Conservation (phyloP, 2,888 invertebrate species). For the Lamproptera curius region DNA sequence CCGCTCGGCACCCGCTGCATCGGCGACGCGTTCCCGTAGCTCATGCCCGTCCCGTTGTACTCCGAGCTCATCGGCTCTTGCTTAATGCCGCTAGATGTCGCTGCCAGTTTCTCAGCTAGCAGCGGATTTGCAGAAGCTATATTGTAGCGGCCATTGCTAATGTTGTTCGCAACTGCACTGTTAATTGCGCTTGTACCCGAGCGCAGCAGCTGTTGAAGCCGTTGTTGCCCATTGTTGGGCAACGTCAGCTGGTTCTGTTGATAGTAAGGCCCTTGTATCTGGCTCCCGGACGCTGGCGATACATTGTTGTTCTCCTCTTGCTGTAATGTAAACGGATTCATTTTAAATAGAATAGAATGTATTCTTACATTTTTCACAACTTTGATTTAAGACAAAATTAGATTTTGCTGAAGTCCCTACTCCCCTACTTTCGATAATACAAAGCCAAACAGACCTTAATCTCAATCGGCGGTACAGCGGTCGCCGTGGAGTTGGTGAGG, state of each 20-base stretch:
- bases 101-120: slow-evolving; percentile 89
- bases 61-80: slow-evolving; percentile 72
- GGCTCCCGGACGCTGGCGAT: slow-evolving; percentile 63
- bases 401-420: too few relatives aligned
- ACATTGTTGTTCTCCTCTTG: slow-evolving; percentile 76
- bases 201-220: slow-evolving; percentile 63
- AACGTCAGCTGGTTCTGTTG: slow-evolving; percentile 55
- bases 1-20: slow-evolving; percentile 75
- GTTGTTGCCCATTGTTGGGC: slow-evolving; percentile 65
- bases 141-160: slow-evolving; percentile 82
- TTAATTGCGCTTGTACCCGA: slow-evolving; percentile 71
- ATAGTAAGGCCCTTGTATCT: slow-evolving; percentile 64
- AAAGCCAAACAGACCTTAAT: slow-evolving; percentile 78
- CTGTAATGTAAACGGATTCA: slow-evolving; percentile 47
- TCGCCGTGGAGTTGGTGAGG: slow-evolving; percentile 83
- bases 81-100: slow-evolving; percentile 83
- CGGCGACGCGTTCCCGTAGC: slow-evolving; percentile 70
- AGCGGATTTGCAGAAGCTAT: slow-evolving; percentile 92
- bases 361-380: too few relatives aligned
- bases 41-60: slow-evolving; percentile 71
- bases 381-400: too few relatives aligned
- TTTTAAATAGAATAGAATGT: neutral
- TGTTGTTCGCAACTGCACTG: slow-evolving; percentile 63
- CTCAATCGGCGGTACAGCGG: slow-evolving; percentile 76
- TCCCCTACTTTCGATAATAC: neutral